phyloP scores from a whole-genome alignment of 2,113 vertebrate species.

The Coptodon rendalli region DNA sequence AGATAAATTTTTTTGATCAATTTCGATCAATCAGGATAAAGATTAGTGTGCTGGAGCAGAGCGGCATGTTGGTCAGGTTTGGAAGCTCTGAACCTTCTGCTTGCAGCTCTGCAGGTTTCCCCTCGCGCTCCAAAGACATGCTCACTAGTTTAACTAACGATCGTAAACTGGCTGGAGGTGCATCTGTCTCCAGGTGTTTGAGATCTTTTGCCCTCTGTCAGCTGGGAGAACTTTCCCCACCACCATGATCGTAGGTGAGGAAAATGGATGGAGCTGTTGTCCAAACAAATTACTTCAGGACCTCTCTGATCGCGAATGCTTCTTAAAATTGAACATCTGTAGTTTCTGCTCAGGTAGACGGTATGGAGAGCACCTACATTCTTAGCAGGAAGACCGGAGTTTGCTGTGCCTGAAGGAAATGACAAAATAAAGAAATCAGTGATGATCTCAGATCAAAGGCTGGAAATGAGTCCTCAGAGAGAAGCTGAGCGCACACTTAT shows the following conservation, averaged over 20 bases:
- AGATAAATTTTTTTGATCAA: fast-evolving
- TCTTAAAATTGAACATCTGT: neutral
- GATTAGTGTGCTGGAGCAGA: neutral
- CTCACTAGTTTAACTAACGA: neutral
- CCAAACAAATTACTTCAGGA: neutral
- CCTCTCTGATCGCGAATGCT: neutral
- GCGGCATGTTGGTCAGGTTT: fast-evolving
- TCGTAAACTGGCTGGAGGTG: neutral
- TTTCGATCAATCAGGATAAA: fast-evolving
- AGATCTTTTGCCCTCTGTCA: neutral
- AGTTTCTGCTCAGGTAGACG: neutral
- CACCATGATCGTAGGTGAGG: neutral
- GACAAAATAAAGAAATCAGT: neutral
- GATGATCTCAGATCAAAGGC: neutral
- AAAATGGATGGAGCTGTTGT: neutral
- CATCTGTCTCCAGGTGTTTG: neutral
- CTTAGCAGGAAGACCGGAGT: neutral
- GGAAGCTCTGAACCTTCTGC: neutral
- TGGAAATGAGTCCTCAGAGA: neutral
- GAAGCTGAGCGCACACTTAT: neutral
- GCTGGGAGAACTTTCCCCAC: neutral
- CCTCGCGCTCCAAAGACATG: neutral
- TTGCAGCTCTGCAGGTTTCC: neutral
- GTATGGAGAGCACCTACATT: fast-evolving
- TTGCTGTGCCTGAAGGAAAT: neutral